Percentiles rank a stretch among this genome's conserved stretches.
Evolutionary conservation across 2,113 vertebrate species (phyloP).

Genomic region (Podarcis raffonei): DNA sequence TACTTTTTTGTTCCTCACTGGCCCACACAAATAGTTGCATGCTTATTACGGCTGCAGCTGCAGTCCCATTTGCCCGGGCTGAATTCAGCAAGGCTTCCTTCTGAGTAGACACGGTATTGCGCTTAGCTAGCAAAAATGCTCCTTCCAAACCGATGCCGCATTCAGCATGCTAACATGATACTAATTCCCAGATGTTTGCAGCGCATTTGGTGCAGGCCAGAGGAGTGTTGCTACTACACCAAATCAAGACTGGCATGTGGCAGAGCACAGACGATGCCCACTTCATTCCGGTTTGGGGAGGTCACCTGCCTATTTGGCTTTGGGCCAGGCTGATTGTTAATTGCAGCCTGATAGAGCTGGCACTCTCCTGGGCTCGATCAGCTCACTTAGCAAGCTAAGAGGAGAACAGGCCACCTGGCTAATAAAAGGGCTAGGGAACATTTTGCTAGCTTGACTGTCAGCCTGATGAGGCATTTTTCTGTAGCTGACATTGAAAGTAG

Average conservation of each 20-base stretch:
- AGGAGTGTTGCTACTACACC: background rate
- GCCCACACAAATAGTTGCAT: too few relatives aligned
- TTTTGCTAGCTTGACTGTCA: background rate
- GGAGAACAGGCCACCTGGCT: constrained; percentile 69
- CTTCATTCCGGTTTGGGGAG: fast-evolving
- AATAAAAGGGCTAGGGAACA: background rate
- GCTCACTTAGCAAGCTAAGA: constrained; percentile 49
- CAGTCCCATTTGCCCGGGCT: too few relatives aligned
- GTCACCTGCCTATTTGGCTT: constrained; percentile 25
- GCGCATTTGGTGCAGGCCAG: background rate
- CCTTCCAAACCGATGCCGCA: background rate
- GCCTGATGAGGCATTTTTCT: background rate
- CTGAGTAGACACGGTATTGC: too few relatives aligned
- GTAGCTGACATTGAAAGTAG: background rate
- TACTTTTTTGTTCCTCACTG: too few relatives aligned
- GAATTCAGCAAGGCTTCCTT: too few relatives aligned
- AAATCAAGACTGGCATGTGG: background rate
- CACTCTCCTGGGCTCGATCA: constrained; percentile 63
- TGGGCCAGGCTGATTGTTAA: constrained; percentile 43
- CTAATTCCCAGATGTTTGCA: background rate
- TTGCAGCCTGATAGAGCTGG: constrained; percentile 65
- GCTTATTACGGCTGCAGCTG: too few relatives aligned
- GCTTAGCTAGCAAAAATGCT: too few relatives aligned
- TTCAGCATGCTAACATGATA: background rate
- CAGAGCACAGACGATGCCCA: background rate